Conservation (phyloP, 2,113 vertebrate genomes). For the Orthochromis indermauri region DNA sequence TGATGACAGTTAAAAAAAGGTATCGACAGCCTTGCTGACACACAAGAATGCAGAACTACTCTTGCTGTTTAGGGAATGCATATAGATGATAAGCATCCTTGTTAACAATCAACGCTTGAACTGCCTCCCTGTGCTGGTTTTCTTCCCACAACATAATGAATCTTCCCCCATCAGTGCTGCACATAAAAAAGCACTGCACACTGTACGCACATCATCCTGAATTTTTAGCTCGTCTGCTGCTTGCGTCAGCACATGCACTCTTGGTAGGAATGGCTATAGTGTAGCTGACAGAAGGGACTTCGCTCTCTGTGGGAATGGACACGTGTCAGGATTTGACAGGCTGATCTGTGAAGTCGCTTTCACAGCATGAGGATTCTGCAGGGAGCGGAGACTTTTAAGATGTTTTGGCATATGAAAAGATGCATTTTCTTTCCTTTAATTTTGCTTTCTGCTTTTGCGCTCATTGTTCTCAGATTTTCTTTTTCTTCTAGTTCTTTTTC, state of each 20-base stretch:
- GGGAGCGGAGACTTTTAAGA: neutral
- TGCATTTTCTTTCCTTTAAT: neutral
- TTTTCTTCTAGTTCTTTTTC: neutral
- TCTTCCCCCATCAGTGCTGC: neutral
- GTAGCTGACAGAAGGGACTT: neutral
- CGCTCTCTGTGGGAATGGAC: conserved; percentile 8
- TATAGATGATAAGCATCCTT: conserved; percentile 1
- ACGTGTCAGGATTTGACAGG: conserved; percentile 30
- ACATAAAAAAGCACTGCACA: neutral
- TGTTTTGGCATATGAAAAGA: neutral
- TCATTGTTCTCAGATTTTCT: neutral
- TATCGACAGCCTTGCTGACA: conserved; percentile 2
- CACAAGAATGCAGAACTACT: neutral
- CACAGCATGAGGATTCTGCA: neutral
- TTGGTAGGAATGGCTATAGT: neutral
- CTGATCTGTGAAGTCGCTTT: conserved; percentile 26
- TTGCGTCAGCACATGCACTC: neutral
- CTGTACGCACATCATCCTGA: neutral
- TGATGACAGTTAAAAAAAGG: conserved; percentile 1
- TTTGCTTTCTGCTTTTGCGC: neutral
- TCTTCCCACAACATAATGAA: neutral
- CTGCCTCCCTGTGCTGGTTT: neutral
- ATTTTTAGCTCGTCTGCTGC: neutral
- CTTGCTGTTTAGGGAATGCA: neutral
- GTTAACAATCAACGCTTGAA: conserved; percentile 17